A percentile compares a stretch with the other conserved stretches of the same genome.
phyloP scores from a whole-genome alignment of 2,797 vertebrate genomes.

The Alcedo atthis region DNA sequence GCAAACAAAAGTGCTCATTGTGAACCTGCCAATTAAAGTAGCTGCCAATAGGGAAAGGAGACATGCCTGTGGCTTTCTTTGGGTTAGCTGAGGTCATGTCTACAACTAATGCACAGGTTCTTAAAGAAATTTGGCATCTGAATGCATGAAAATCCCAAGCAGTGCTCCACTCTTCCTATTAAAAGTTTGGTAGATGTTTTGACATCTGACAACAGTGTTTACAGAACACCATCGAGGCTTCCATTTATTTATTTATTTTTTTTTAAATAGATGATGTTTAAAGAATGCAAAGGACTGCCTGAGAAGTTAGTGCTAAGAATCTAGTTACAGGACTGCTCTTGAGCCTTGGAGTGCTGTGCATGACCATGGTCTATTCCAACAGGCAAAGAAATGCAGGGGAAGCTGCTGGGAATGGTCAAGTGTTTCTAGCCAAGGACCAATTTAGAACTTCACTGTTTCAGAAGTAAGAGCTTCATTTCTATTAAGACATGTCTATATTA shows the following conservation, averaged over 20 bases:
- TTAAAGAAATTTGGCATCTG: conserved; percentile 52
- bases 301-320: not conserved
- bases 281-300: not conserved
- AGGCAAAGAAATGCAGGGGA: not conserved
- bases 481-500: not conserved
- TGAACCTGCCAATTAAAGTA: conserved; percentile 78
- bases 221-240: not conserved
- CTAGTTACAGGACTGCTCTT: not conserved
- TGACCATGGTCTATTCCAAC: not conserved
- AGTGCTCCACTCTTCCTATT: conserved; percentile 41
- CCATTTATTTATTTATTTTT: not conserved
- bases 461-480: not conserved
- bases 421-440: not conserved
- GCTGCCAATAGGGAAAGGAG: conserved; percentile 59
- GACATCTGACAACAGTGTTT: conserved; percentile 3
- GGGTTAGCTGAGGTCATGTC: conserved; percentile 76
- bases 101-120: conserved; percentile 61
- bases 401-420: not conserved
- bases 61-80: conserved; percentile 58
- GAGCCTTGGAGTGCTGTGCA: not conserved
- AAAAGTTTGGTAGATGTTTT: conserved; percentile 33
- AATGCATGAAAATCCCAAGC: not conserved
- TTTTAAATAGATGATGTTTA: not conserved
- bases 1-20: conserved; percentile 80
- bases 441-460: not conserved